phyloP scores from a whole-genome alignment of 2,888 invertebrate genomes.

The Drosophila helvetica region DNA sequence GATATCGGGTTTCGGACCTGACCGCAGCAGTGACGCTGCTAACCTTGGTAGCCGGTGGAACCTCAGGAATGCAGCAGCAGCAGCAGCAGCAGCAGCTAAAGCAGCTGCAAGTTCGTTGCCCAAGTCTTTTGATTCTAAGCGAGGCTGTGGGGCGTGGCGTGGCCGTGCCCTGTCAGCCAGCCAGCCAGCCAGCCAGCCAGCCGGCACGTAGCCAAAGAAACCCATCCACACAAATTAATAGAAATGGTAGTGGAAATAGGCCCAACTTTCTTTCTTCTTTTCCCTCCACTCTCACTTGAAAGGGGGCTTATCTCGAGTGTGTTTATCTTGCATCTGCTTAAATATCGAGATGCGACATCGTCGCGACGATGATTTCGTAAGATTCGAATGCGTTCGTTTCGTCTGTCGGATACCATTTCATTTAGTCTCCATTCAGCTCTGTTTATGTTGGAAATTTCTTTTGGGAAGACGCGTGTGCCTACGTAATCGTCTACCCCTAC shows the following conservation, averaged over 20 bases:
- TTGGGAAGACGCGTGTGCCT: slow-evolving; percentile 40
- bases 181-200: too few relatives aligned
- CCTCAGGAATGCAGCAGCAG: slow-evolving; percentile 5
- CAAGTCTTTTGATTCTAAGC: slow-evolving; percentile 75
- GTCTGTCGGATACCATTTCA: not conserved
- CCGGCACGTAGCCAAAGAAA: slow-evolving; percentile 33
- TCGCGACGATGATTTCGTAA: slow-evolving; percentile 50
- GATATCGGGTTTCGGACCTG: slow-evolving; percentile 62
- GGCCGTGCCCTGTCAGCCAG: too few relatives aligned
- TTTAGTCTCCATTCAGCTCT: slow-evolving; percentile 21
- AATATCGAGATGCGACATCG: slow-evolving; percentile 51
- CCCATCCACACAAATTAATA: not conserved
- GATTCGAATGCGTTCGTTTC: slow-evolving; percentile 39
- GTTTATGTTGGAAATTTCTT: slow-evolving; percentile 13
- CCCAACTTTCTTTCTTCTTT: slow-evolving; percentile 56
- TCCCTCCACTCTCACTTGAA: slow-evolving; percentile 64
- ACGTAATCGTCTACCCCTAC: slow-evolving; percentile 47
- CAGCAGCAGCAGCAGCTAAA: not conserved
- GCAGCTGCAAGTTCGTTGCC: slow-evolving; percentile 61
- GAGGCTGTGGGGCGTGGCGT: slow-evolving; percentile 19
- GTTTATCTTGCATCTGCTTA: slow-evolving; percentile 69
- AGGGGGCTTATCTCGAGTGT: slow-evolving; percentile 45
- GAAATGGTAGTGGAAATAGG: not conserved
- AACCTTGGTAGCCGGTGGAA: slow-evolving; percentile 17
- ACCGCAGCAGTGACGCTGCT: slow-evolving; percentile 52